Evolutionary conservation across 1,140 invertebrate genomes (phyloP).

Genomic region (Gonioctena quinquepunctata): DNA sequence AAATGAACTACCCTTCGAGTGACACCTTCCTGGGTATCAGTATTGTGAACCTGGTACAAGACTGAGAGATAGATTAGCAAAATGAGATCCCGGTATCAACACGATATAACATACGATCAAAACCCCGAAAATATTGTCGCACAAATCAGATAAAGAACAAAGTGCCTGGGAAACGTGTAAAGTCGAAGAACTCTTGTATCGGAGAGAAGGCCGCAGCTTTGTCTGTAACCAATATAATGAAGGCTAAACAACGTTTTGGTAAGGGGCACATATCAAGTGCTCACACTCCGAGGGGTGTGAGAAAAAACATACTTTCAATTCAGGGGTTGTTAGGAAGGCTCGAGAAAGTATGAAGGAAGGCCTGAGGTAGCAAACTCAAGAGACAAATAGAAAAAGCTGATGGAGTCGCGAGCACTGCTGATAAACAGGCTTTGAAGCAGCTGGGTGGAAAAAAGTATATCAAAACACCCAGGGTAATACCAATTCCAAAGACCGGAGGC

Average conservation of each 20-base stretch:
- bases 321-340: not conserved
- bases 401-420: not conserved
- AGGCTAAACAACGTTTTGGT: no score
- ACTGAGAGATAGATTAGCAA: not conserved
- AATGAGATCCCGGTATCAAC: not conserved
- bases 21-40: not conserved
- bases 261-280: no score
- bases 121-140: not conserved
- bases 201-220: no score
- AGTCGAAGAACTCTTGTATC: conserved; percentile 27
- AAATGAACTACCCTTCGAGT: not conserved
- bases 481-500: conserved; percentile 50
- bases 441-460: conserved; percentile 9
- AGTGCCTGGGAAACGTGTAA: not conserved
- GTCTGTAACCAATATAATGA: not conserved
- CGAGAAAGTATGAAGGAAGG: not conserved
- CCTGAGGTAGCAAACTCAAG: not conserved
- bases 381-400: not conserved
- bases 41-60: not conserved
- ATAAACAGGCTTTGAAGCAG: not conserved
- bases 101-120: no score
- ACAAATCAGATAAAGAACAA: not conserved
- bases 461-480: conserved; percentile 45
- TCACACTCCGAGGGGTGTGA: no score
- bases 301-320: not conserved